A percentile compares a stretch with the other conserved stretches of the same genome.
Conservation (phyloP, 2,888 invertebrate species). For the Himalopsyche anomala region DNA sequence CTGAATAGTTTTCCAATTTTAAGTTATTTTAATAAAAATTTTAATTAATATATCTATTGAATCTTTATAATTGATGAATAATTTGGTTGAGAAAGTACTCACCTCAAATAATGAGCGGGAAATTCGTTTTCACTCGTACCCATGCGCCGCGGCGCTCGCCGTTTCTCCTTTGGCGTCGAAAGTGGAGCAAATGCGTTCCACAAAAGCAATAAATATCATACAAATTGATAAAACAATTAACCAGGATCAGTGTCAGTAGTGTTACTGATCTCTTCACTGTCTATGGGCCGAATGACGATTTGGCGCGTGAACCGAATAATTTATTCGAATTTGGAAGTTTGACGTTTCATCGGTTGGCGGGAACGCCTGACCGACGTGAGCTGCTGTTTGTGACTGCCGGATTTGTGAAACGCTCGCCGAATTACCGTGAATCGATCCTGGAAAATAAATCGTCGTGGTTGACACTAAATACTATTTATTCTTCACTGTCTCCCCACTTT, state of each 20-base stretch:
- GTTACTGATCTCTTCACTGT: conserved; percentile 9
- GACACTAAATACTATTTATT: too few species aligned
- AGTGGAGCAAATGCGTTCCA: not conserved
- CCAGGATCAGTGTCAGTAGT: not conserved
- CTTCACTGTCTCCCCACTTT: too few species aligned
- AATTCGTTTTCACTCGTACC: conserved; percentile 11
- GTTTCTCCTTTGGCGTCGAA: conserved; percentile 27
- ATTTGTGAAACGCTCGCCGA: not conserved
- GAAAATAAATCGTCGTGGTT: not conserved
- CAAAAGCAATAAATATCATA: conserved; percentile 28
- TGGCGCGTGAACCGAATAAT: conserved; percentile 34
- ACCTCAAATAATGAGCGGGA: not conserved
- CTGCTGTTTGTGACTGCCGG: conserved; percentile 16
- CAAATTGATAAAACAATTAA: conserved; percentile 21
- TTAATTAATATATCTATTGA: too few species aligned
- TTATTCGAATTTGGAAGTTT: conserved; percentile 9
- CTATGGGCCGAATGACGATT: conserved; percentile 26
- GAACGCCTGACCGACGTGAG: conserved; percentile 13
- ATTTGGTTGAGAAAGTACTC: not conserved
- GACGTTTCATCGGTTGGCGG: conserved; percentile 2
- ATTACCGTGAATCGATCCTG: conserved; percentile 16
- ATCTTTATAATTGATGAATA: too few species aligned
- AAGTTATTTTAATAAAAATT: too few species aligned
- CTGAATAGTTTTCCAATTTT: too few species aligned
- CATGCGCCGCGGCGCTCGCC: conserved; percentile 11